phyloP scores from a whole-genome alignment of 92 coral and sea anemone genomes.

The Bergia sp. region DNA sequence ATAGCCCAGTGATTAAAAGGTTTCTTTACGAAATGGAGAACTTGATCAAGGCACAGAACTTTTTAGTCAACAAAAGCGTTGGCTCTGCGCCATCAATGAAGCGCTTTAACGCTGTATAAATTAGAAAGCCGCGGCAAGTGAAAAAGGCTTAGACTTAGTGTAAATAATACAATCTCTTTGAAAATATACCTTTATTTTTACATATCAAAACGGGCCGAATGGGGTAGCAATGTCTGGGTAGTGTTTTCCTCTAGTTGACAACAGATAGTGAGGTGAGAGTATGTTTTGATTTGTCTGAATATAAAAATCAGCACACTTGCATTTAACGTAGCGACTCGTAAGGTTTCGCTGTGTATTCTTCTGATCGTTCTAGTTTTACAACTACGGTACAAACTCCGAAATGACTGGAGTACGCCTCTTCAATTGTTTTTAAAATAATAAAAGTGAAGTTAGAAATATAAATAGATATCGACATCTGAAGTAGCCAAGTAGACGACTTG shows the following conservation, averaged over 20 bases:
- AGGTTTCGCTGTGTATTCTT: neutral
- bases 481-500: neutral
- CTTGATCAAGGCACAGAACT: neutral
- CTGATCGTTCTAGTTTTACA: neutral
- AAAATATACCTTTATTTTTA: constrained; percentile 59
- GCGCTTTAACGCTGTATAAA: constrained; percentile 22
- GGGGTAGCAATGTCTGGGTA: constrained; percentile 33
- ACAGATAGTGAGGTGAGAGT: neutral
- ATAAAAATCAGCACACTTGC: neutral
- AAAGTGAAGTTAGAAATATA: neutral
- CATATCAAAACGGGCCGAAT: constrained; percentile 61
- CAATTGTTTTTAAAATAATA: neutral
- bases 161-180: constrained; percentile 58
- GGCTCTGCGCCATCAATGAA: constrained; percentile 3
- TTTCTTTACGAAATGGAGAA: constrained; percentile 5
- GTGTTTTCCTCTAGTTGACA: constrained; percentile 13
- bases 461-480: neutral
- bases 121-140: constrained; percentile 3
- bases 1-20: neutral
- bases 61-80: constrained; percentile 24
- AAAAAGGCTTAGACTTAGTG: constrained; percentile 33
- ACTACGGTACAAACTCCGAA: neutral
- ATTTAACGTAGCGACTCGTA: neutral
- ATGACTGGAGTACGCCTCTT: neutral
- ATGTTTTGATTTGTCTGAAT: constrained; percentile 14